Percentiles rank a stretch among this genome's conserved stretches.
phyloP scores from a whole-genome alignment of 2,797 vertebrate species.

The Hypotaenidia okinawae region DNA sequence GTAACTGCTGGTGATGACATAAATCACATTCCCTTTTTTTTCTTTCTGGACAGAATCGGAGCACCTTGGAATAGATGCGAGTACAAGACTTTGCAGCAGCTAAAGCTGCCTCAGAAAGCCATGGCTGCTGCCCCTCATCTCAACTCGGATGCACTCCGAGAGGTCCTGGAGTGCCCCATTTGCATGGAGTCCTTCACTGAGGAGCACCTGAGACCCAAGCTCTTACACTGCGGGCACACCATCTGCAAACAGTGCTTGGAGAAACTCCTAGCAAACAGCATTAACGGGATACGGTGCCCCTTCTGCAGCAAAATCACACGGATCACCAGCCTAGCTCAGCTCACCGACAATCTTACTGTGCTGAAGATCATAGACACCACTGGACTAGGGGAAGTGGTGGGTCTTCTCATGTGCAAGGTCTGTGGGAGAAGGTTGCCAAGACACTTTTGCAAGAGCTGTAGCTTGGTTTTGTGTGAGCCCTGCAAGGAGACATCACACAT shows the following conservation, averaged over 20 bases:
- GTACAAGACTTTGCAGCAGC: neutral
- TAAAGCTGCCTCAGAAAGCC: neutral
- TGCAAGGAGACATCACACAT: constrained; percentile 86
- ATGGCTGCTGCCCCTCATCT: constrained; percentile 88
- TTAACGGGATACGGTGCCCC: constrained; percentile 95
- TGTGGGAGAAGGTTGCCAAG: constrained; percentile 90
- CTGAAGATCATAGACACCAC: constrained; percentile 94
- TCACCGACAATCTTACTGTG: constrained; percentile 94
- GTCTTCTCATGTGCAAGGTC: constrained; percentile 90
- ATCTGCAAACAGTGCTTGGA: constrained; percentile 95
- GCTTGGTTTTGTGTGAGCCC: constrained; percentile 86
- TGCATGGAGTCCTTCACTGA: constrained; percentile 96
- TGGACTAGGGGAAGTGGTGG: constrained; percentile 83
- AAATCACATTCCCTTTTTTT: constrained; percentile 53
- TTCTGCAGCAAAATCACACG: constrained; percentile 96
- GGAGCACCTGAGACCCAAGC: constrained; percentile 92
- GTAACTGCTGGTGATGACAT: constrained; percentile 39
- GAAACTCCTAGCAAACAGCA: constrained; percentile 93
- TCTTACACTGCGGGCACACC: constrained; percentile 95
- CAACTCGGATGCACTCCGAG: constrained; percentile 92
- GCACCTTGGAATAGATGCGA: constrained; percentile 53
- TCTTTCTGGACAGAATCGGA: constrained; percentile 56
- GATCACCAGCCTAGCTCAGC: constrained; percentile 90
- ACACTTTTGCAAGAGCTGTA: constrained; percentile 89
- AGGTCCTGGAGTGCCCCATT: constrained; percentile 97